Conservation (phyloP, 2,888 invertebrate genomes). For the Osedax fenrisi region DNA sequence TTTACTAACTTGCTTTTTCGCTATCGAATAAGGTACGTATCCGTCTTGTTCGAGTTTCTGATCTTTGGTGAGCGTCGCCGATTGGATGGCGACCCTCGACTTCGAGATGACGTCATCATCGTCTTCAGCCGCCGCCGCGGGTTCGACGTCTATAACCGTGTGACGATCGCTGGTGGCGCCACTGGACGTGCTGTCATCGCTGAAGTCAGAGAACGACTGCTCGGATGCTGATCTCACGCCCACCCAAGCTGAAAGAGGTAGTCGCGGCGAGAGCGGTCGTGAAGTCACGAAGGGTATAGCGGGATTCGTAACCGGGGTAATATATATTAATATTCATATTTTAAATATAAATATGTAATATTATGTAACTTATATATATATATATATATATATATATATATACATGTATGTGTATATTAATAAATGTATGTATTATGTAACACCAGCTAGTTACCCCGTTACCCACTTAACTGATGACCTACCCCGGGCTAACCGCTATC, state of each 20-base stretch:
- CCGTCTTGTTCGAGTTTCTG: background rate
- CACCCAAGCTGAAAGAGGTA: background rate
- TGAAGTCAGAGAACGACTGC: background rate
- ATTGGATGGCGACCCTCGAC: background rate
- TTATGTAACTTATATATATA: background rate
- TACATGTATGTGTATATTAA: background rate
- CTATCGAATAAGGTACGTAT: background rate
- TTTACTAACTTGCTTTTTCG: background rate
- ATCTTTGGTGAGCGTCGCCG: background rate
- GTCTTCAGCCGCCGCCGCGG: background rate
- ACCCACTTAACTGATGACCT: too few species aligned
- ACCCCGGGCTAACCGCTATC: too few species aligned
- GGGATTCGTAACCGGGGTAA: too few species aligned
- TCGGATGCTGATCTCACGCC: background rate
- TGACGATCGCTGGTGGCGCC: background rate
- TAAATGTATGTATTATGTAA: background rate
- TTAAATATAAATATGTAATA: background rate
- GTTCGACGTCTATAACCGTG: background rate
- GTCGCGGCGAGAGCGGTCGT: background rate
- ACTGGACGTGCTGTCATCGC: background rate
- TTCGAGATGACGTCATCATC: background rate
- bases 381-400: background rate
- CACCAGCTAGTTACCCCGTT: background rate
- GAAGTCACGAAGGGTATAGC: background rate
- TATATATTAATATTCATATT: background rate